phyloP scores from a whole-genome alignment of 2,113 vertebrate species.

The Cyprinus carpio region DNA sequence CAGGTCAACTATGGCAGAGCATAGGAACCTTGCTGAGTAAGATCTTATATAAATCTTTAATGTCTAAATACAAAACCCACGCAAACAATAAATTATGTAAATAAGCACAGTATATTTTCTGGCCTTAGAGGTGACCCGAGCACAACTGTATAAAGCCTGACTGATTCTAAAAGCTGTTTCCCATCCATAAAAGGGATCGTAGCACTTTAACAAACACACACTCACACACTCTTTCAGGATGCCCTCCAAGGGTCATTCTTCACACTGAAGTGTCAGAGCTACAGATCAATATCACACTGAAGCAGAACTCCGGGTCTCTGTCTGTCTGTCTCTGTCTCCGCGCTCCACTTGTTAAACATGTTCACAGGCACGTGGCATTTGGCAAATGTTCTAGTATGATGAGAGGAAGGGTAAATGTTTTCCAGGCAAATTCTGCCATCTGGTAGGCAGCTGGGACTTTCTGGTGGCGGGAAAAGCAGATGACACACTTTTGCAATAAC shows the following conservation, averaged over 20 bases:
- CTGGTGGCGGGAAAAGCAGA: not conserved
- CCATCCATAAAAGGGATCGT: not conserved
- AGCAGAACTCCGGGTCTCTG: conserved; percentile 10
- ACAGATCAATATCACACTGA: conserved; percentile 23
- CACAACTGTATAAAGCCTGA: conserved; percentile 1
- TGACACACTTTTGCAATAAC: conserved; percentile 19
- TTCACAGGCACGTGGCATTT: conserved; percentile 23
- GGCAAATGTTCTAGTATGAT: conserved; percentile 14
- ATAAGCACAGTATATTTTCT: not conserved
- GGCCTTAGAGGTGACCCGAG: not conserved
- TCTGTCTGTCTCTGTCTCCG: conserved; percentile 13
- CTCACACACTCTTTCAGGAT: not conserved
- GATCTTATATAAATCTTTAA: too few species aligned
- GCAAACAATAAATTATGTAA: conserved; percentile 1
- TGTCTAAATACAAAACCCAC: not conserved
- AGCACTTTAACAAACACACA: conserved; percentile 8
- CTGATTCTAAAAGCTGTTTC: not conserved
- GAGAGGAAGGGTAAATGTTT: conserved; percentile 50
- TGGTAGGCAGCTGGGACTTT: conserved; percentile 43
- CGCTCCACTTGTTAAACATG: not conserved
- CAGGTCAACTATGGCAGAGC: not conserved
- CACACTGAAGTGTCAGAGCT: conserved; percentile 13
- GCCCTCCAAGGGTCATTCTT: conserved; percentile 8
- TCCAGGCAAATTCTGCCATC: conserved; percentile 43
- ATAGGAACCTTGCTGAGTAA: not conserved